Evolutionary conservation across 1,140 invertebrate species (phyloP), one percentile per base, ranked within the genome.

Genomic region (Nebria ingens): DNA sequence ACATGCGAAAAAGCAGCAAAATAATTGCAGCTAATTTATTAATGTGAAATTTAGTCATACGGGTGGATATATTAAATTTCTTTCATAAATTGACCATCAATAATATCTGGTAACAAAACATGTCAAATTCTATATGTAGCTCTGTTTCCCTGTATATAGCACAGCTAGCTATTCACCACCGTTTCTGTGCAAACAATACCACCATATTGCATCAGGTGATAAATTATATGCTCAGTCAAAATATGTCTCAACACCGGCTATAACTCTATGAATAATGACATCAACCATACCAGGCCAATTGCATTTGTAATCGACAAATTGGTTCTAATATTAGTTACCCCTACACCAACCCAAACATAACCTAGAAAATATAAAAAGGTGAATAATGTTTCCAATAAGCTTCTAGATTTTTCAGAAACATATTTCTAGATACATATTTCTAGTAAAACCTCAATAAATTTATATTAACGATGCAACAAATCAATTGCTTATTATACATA

Each of bases 181-280:
- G 17, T 12, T 11, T 45, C 40, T 45, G 15, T 17, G 17, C 40
- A 45, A 45, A 45, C 40, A 45, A 45, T 45, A 17, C 40, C n/a
- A n/a, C n/a, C 40, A 17, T 45, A 45, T 45, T 45, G 40, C 40
- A 45, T 45, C 40, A 45, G 40, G 40, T 45, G 40, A 45, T 45
- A 45, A 45, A 45, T 45, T 45, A 45, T n/a, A n/a, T 17, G 15
- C 40, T 45, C 40, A 45, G 40, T 45, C 40, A 45, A 45, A 45
- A 45, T 45, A 45, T 45, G 40, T 45, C 40, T 45, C 40, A 45
- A 45, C 40, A 45, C 40, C 40, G 40, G 40, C 40, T 17, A 45
- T 45, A 45, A 45, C 17, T 45, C 40, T 45, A 17, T 45, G 40
- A 45, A 45, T 45, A 45, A 45, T 45, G 15, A 45, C 40, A 17